Conservation (phyloP, 2,113 vertebrate genomes). For the Thryonomys swinderianus region DNA sequence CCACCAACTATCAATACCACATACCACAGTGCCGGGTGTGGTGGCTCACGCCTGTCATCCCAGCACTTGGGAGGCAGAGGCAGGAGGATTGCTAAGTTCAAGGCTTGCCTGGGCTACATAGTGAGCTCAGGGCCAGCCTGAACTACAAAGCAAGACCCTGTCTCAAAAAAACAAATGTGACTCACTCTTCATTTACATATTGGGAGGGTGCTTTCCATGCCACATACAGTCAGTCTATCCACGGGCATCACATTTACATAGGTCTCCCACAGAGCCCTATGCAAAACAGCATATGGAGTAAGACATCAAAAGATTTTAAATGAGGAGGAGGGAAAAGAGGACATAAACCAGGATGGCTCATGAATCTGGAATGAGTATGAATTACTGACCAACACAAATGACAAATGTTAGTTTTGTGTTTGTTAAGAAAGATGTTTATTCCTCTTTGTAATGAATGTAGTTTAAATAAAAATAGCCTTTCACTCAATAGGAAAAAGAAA, state of each 20-base stretch:
- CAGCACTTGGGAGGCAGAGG: no score
- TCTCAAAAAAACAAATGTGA: no score
- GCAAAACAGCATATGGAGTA: not conserved
- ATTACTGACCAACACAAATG: not conserved
- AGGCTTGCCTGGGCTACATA: no score
- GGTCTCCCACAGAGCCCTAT: not conserved
- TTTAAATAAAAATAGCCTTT: slow-evolving; percentile 21
- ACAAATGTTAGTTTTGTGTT: not conserved
- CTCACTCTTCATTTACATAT: not conserved
- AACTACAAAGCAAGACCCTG: no score
- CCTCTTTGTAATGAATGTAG: not conserved
- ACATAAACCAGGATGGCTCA: not conserved
- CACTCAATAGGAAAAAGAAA: not conserved
- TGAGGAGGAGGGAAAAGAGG: not conserved
- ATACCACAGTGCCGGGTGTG: no score
- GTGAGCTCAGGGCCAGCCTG: no score
- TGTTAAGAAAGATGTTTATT: slow-evolving; percentile 24
- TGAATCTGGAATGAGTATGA: not conserved
- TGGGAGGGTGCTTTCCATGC: not conserved
- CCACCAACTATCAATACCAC: no score
- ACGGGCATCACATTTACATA: not conserved
- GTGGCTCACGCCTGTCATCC: no score
- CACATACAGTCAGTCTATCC: not conserved
- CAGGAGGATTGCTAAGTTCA: no score
- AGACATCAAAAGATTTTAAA: not conserved